These are phyloP conservation scores for Bombus fervidus DNA, from an alignment of 1,140 invertebrate genomes.

Conservation along the genomic window DNA sequence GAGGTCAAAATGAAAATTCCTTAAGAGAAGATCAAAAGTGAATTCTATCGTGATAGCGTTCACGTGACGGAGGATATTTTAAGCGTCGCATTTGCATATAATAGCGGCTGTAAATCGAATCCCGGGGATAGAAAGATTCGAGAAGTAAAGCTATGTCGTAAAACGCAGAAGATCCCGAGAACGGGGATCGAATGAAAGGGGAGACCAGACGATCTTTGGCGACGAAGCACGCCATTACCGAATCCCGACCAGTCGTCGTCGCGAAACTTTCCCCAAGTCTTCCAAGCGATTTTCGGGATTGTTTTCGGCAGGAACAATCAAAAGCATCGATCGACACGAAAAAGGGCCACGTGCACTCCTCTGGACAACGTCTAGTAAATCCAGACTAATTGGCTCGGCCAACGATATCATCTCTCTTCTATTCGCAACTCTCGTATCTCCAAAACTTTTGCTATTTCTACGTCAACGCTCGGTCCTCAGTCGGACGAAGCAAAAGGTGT, in stretches of 20 bases:
- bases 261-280: slow-evolving; percentile 25
- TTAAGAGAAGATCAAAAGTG: not conserved
- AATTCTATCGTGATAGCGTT: not conserved
- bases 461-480: slow-evolving; percentile 35
- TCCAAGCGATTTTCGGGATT: slow-evolving; percentile 37
- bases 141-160: not conserved
- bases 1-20: not conserved
- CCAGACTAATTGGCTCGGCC: slow-evolving; percentile 68
- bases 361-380: slow-evolving; percentile 60
- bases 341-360: not conserved
- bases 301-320: slow-evolving; percentile 39
- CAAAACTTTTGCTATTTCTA: slow-evolving; percentile 35
- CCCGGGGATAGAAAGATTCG: not conserved
- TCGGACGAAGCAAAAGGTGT: not conserved
- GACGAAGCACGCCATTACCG: slow-evolving; percentile 19
- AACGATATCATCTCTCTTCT: slow-evolving; percentile 60
- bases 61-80: not conserved
- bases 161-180: not conserved
- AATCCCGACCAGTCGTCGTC: slow-evolving; percentile 27
- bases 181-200: slow-evolving; percentile 9
- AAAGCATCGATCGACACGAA: slow-evolving; percentile 14
- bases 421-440: slow-evolving; percentile 19
- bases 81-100: slow-evolving; percentile 15
- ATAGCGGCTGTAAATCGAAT: slow-evolving; percentile 12
- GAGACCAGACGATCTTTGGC: not conserved